Conservation (phyloP, 2,888 invertebrate species). For the Agrotis exclamationis region DNA sequence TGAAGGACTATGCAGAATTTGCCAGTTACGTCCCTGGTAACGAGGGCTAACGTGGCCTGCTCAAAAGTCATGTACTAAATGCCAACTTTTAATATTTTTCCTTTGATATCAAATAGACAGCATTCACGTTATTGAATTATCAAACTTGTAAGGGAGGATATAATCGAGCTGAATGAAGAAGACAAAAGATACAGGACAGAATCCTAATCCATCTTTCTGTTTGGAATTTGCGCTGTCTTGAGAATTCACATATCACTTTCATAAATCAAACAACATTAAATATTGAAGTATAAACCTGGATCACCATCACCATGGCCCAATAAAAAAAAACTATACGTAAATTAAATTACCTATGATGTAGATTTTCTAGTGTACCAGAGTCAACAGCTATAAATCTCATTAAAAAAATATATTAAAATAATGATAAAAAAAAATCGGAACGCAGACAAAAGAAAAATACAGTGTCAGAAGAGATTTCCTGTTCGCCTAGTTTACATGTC, state of each 20-base stretch:
- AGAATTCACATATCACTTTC: not conserved
- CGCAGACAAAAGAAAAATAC: slow-evolving; percentile 62
- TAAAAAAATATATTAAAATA: slow-evolving; percentile 57
- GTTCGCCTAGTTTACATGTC: slow-evolving; percentile 74
- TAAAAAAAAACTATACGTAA: not conserved
- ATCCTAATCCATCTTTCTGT: no score
- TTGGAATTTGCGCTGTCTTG: not conserved
- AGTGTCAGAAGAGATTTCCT: slow-evolving; percentile 75
- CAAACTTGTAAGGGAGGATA: not conserved
- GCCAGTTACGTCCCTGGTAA: slow-evolving; percentile 70
- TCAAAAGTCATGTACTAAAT: not conserved
- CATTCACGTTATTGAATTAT: not conserved
- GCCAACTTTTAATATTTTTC: not conserved
- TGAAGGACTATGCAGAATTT: slow-evolving; percentile 78
- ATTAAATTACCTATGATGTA: no score
- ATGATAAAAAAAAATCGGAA: slow-evolving; percentile 52
- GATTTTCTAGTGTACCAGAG: no score
- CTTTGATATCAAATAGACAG: not conserved
- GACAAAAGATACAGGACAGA: not conserved
- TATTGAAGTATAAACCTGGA: no score
- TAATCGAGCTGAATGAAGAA: not conserved
- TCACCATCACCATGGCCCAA: not conserved
- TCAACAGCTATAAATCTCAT: no score
- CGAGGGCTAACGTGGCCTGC: not conserved
- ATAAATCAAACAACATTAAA: not conserved